Percentiles rank a stretch among this genome's conserved stretches.
Evolutionary conservation across 2,113 vertebrate genomes (phyloP).

Genomic region (Ia io): DNA sequence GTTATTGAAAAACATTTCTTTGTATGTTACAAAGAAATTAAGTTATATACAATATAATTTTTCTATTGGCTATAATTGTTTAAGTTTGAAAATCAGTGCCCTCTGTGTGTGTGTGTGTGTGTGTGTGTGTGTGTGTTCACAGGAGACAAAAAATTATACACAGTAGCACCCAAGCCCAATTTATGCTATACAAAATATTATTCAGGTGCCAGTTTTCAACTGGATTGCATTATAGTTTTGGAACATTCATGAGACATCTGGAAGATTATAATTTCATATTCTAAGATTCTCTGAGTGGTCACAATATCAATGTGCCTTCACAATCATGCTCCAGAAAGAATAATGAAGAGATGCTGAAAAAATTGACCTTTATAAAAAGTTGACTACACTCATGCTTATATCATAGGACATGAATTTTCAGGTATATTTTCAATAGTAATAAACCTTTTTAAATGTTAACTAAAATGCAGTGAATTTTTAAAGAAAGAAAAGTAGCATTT

Average conservation of each 20-base stretch:
- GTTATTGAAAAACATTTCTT: constrained; percentile 3
- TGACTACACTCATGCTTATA: background rate
- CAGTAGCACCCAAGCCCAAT: background rate
- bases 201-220: background rate
- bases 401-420: background rate
- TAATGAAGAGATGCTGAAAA: background rate
- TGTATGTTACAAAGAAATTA: background rate
- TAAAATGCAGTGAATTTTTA: background rate
- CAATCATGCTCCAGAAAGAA: background rate
- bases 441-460: background rate
- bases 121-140: background rate
- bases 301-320: background rate
- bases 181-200: background rate
- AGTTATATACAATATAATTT: background rate
- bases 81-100: background rate
- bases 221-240: background rate
- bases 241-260: background rate
- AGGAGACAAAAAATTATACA: background rate
- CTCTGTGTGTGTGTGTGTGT: background rate
- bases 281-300: background rate
- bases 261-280: background rate
- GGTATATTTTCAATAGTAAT: background rate
- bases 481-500: background rate
- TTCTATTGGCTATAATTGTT: background rate
- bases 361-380: background rate